phyloP scores from a whole-genome alignment of 2,888 invertebrate species.

The Eupithecia vulgata region DNA sequence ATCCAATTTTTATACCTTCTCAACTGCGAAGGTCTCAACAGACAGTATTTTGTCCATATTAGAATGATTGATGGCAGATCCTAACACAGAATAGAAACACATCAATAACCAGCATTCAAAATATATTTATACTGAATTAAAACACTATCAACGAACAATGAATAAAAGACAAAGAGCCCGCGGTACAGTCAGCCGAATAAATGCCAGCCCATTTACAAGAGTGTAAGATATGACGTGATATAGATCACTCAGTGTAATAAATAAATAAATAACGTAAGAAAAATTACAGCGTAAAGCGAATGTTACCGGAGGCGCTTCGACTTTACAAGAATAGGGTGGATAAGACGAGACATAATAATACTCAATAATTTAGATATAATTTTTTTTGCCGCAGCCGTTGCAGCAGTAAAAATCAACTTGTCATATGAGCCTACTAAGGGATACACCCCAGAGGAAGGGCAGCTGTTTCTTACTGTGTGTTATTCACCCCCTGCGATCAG shows the following conservation, averaged over 20 bases:
- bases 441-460: too few species aligned
- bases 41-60: not conserved
- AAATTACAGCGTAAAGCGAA: slow-evolving; percentile 84
- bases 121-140: slow-evolving; percentile 40
- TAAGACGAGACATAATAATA: slow-evolving; percentile 31
- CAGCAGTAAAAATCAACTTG: too few species aligned
- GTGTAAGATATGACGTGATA: slow-evolving; percentile 84
- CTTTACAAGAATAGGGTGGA: slow-evolving; percentile 59
- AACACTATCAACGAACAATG: slow-evolving; percentile 49
- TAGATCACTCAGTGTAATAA: slow-evolving; percentile 84
- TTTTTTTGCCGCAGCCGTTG: too few species aligned
- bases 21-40: not conserved
- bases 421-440: too few species aligned
- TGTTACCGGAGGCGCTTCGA: slow-evolving; percentile 80
- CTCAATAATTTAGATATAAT: too few species aligned
- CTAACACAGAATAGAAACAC: slow-evolving; percentile 20
- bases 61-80: slow-evolving; percentile 23
- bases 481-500: too few species aligned
- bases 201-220: slow-evolving; percentile 81
- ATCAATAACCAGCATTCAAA: slow-evolving; percentile 35
- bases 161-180: slow-evolving; percentile 51
- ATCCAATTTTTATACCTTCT: not conserved
- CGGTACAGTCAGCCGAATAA: slow-evolving; percentile 64
- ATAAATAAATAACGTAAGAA: slow-evolving; percentile 84
- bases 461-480: too few species aligned